Percentiles rank a stretch among this genome's conserved stretches.
phyloP scores from a whole-genome alignment of 2,888 invertebrate species.

The Hartigia nigra region DNA sequence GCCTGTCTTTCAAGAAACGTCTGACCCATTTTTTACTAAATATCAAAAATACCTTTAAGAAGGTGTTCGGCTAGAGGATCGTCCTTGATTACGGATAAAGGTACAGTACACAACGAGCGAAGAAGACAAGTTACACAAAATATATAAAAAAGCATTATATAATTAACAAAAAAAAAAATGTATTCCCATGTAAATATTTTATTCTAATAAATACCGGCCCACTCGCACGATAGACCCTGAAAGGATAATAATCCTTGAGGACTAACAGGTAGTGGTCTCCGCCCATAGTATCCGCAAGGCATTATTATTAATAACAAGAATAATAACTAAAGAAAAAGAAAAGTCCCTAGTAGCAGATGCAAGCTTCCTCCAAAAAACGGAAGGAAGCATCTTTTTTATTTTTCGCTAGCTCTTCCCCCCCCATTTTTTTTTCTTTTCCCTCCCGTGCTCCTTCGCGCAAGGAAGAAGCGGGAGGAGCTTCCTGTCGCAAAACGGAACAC shows the following conservation, averaged over 20 bases:
- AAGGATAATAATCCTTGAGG: background rate
- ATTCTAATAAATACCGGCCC: background rate
- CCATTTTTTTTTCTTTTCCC: constrained; percentile 11
- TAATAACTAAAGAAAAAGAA: constrained; percentile 9
- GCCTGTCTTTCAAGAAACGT: constrained; percentile 11
- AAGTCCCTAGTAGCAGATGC: constrained; percentile 39
- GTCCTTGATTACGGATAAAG: background rate
- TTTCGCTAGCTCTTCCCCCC: constrained; percentile 32
- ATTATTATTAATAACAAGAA: background rate
- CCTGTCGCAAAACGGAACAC: constrained; percentile 22
- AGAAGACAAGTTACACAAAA: background rate
- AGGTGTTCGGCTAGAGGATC: constrained; percentile 7
- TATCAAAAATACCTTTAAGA: constrained; percentile 10
- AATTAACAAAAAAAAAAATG: background rate
- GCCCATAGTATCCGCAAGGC: background rate
- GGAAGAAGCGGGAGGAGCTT: constrained; percentile 10
- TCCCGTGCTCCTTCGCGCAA: background rate
- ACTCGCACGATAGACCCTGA: background rate
- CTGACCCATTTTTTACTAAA: constrained; percentile 4
- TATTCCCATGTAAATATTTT: background rate
- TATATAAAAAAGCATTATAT: background rate
- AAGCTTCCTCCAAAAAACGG: constrained; percentile 44
- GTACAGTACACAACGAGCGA: background rate
- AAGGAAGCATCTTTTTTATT: constrained; percentile 48
- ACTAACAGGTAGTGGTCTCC: background rate